These are phyloP conservation scores for Sminthurinus aureus DNA, from an alignment of 2,888 invertebrate species.

Conservation along the genomic window DNA sequence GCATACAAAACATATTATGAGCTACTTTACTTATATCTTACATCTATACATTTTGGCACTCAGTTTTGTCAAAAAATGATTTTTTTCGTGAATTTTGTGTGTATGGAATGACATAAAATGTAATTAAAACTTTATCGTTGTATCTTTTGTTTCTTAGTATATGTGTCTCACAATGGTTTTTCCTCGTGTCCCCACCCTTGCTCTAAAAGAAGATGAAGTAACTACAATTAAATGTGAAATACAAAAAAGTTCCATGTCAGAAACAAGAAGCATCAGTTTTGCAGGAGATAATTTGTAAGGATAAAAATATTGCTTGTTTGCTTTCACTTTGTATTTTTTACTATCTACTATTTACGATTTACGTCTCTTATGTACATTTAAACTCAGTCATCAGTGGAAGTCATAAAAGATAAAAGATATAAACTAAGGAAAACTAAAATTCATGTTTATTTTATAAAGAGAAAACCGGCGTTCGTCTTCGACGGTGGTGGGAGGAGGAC, in stretches of 20 bases:
- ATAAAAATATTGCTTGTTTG: not conserved
- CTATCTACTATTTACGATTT: too few species aligned
- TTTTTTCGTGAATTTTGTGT: too few species aligned
- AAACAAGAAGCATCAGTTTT: constrained; percentile 56
- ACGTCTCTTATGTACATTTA: too few species aligned
- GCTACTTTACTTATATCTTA: too few species aligned
- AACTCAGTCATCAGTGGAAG: too few species aligned
- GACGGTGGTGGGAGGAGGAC: constrained; percentile 56
- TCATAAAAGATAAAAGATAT: not conserved
- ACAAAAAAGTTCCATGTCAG: constrained; percentile 55
- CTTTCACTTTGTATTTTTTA: not conserved
- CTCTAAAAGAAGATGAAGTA: constrained; percentile 59
- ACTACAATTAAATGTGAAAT: constrained; percentile 58
- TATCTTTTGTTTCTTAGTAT: constrained; percentile 1
- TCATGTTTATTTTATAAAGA: not conserved
- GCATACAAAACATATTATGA: not conserved
- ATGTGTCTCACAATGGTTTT: constrained; percentile 60
- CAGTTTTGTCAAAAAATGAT: too few species aligned
- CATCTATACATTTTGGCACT: too few species aligned
- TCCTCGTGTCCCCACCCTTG: constrained; percentile 56
- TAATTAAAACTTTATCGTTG: constrained; percentile 3
- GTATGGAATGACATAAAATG: not conserved
- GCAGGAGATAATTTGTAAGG: constrained; percentile 57
- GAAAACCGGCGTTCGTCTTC: constrained; percentile 53
- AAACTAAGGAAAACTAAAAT: not conserved